Evolutionary conservation across 2,888 invertebrate genomes (phyloP).

Genomic region (Pristionchus arcanus): DNA sequence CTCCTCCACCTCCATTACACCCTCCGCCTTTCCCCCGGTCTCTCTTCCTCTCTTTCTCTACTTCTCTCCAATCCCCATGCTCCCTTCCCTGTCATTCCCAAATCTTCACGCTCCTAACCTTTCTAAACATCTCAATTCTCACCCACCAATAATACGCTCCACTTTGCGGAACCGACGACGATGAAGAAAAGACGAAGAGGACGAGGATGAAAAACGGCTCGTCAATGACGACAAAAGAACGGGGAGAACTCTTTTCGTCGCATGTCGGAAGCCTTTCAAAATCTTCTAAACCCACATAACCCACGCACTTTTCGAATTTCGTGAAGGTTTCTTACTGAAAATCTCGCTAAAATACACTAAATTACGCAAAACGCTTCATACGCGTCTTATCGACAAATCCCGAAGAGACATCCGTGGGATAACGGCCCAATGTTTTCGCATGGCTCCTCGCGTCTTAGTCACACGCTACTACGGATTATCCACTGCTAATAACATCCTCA

Average conservation of each 20-base stretch:
- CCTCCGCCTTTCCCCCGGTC: not conserved
- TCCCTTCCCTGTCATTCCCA: not conserved
- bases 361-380: no score
- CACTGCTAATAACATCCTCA: no score
- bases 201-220: not conserved
- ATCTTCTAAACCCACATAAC: not conserved
- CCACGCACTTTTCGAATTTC: not conserved
- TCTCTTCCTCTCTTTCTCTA: not conserved
- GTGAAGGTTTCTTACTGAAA: no score
- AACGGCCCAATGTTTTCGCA: no score
- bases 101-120: not conserved
- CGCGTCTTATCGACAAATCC: no score
- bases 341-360: no score
- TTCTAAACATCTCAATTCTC: not conserved
- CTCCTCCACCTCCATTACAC: no score
- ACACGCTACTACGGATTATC: no score
- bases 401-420: no score
- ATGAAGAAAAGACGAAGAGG: not conserved
- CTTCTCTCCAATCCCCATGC: not conserved
- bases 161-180: not conserved
- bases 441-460: no score
- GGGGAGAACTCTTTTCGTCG: not conserved
- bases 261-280: not conserved
- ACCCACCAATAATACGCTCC: not conserved
- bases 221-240: slow-evolving; percentile 21